Evolutionary conservation across 2,113 vertebrate genomes (phyloP), one percentile per base, ranked within the genome.

Genomic region (Astatotilapia flaviijosephi): DNA sequence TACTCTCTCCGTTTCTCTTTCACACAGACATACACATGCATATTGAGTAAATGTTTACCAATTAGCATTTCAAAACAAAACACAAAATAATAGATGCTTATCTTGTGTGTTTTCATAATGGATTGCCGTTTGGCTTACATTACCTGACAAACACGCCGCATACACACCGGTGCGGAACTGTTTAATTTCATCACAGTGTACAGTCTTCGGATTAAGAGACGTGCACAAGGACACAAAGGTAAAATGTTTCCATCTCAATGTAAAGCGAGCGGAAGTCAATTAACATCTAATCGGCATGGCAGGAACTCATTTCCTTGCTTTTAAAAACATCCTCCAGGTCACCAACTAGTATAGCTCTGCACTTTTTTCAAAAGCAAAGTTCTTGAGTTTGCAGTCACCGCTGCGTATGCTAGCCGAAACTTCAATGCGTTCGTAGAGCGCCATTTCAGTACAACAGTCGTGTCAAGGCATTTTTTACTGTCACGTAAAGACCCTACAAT

Each of bases 31-130:
- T 84, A 91, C 82, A 82, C 83, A 91, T 83, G 87, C 86, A 86
- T 89, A 87, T 75, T 80, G 65, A 92, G 82, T 65, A 87, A 91
- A 94, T 92, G 88, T 94, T 92, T 93, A 86, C 91, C 68, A 89
- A 92, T 92, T 88, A 92, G 73, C 85, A 89, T 89, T 94, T 84
- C 47, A 83, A 87, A 91, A 90, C 81, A 89, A 89, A 90, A 86
- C 49, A 83, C 82, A 89, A 86, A 86, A 85, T 75, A 88, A 83
- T 83, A 65, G 83, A 88, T 94, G 55, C 83, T 86, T 88, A 91
- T 91, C 89, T 10, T 86, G 88, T 87, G 80, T 73, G 80, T 80
- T 79, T 83, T 88, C 83, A 88, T 82, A 85, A 89, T 82, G 82
- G 87, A 87, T 91, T 93, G 79, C 68, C 53, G 56, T 89, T 87